phyloP scores from a whole-genome alignment of 92 coral and sea anemone genomes.

The Virgularia gustaviana region DNA sequence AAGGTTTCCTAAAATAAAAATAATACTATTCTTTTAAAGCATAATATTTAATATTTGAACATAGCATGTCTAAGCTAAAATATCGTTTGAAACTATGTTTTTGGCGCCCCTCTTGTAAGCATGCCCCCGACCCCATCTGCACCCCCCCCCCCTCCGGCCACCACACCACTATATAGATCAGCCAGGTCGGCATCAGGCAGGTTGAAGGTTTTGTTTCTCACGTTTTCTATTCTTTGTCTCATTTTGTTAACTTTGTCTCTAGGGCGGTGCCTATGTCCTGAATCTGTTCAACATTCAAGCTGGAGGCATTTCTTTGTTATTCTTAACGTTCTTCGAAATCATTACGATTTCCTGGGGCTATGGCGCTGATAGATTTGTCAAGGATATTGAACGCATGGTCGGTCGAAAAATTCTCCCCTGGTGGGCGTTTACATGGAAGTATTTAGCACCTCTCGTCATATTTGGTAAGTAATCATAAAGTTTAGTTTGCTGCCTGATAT shows the following conservation, averaged over 20 bases:
- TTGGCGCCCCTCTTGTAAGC: no score
- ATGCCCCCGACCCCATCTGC: background rate
- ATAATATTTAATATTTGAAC: no score
- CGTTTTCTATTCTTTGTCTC: background rate
- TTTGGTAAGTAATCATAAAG: no score
- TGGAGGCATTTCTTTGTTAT: conserved; percentile 85
- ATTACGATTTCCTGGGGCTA: conserved; percentile 86
- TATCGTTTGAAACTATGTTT: no score
- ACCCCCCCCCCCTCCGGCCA: background rate
- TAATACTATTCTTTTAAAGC: no score
- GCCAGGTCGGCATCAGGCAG: background rate
- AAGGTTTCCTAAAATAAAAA: no score
- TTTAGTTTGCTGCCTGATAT: no score
- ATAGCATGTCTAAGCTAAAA: background rate
- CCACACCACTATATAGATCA: background rate
- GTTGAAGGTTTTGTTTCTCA: background rate
- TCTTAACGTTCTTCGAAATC: conserved; percentile 92
- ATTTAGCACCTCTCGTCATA: conserved; percentile 77
- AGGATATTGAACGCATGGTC: conserved; percentile 77
- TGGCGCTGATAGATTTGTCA: conserved; percentile 86
- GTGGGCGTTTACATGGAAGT: conserved; percentile 98
- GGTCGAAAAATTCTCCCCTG: conserved; percentile 82
- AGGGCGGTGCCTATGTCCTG: conserved; percentile 87
- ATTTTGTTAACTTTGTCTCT: background rate
- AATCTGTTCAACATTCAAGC: conserved; percentile 90